Base-by-base conservation (phyloP, 1,140 invertebrate species). In the Trichonephila clavata region DNA sequence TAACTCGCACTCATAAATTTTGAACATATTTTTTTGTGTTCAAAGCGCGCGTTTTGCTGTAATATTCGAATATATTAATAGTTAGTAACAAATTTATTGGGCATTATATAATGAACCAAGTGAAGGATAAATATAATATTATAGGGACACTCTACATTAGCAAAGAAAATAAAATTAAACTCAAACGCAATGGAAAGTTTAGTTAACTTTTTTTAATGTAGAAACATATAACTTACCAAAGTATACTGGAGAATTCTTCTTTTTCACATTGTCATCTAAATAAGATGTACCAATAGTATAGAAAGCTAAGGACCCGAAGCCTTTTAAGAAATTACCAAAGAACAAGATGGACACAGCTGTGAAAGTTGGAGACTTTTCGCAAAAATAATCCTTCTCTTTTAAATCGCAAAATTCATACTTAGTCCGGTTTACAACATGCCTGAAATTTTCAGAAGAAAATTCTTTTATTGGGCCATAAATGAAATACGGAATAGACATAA, bases 211-310 rank as follows among this genome's bases (percentile, higher is more conserved):
- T 50, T 50, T 50, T 50, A 10, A 50, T 43, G 10, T 50, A 50
- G 10, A 10, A 50, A 0, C 43, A 10, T 50, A 50, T 10, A 50
- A 87, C 96, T 97, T 96, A 98, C 98, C 98, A 96, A 99, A 98
- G 96, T 99, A 99, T 94, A 98, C 96, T 24, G 98, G 98, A 83
- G 98, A 98, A 95, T 99, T 98, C 95, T 97, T 97, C 96, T 97
- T 98, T 93, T 98, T 97, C 50, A 99, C 98, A 96, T 98, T 99
- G 96, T 99, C 98, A 95, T 99, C 98, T 86, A 99, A 98, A 95
- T 98, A 99, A 1, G 98, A 98, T 95, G 99, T 98, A 4, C 98
- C 98, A 21, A 98, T 96, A 2, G 98, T 98, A 94, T 98, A 98
- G 27, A 98, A 98, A 1, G 98, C 98, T 0, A 98, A 98, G 96